These are phyloP conservation scores for Channallabes apus DNA, from an alignment of 2,797 vertebrate genomes.

Conservation along the genomic window DNA sequence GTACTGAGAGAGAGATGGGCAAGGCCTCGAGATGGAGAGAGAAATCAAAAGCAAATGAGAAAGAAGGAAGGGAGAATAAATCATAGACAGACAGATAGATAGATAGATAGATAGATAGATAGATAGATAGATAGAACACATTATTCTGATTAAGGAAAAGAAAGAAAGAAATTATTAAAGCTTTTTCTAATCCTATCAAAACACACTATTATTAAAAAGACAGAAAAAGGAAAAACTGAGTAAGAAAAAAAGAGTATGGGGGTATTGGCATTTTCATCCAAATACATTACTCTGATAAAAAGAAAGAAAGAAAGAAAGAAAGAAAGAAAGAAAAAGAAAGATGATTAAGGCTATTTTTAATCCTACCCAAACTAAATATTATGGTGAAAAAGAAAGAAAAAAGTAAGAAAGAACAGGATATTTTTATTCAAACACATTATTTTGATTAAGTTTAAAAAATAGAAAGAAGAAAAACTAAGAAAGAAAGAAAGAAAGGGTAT, in stretches of 20 bases:
- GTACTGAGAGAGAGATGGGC: neutral
- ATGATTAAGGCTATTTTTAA: too few species aligned
- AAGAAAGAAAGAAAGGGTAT: neutral
- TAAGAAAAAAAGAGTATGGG: neutral
- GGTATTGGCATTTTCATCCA: too few species aligned
- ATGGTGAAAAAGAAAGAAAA: too few species aligned
- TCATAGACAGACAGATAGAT: neutral
- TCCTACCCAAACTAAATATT: too few species aligned
- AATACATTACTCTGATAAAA: neutral
- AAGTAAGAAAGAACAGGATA: too few species aligned
- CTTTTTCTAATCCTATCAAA: too few species aligned
- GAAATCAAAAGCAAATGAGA: slow-evolving; percentile 15
- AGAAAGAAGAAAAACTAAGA: too few species aligned
- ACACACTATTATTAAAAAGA: too few species aligned
- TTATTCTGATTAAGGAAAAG: neutral
- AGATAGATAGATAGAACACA: neutral
- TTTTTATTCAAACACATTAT: too few species aligned
- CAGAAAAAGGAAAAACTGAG: too few species aligned
- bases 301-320: neutral
- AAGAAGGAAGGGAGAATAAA: neutral
- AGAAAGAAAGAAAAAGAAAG: neutral
- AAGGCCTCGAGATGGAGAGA: slow-evolving; percentile 21
- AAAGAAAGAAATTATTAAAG: neutral
- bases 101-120: neutral
- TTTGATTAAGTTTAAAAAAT: neutral